A percentile compares a stretch with the other conserved stretches of the same genome.
phyloP scores from a whole-genome alignment of 2,113 vertebrate genomes.

The Equus przewalskii region DNA sequence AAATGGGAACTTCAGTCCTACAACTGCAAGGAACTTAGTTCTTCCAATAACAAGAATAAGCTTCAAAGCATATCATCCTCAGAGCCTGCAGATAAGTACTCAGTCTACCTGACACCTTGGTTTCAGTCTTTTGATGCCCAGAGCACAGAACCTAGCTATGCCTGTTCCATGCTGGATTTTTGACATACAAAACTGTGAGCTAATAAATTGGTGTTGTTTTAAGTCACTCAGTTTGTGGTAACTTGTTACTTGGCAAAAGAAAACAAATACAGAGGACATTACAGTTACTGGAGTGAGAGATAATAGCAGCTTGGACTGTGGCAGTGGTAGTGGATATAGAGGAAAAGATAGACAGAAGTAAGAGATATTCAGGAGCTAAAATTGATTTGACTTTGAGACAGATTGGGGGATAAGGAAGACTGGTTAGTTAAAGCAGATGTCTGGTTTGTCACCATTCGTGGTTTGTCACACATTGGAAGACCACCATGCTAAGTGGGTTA shows the following conservation, averaged over 20 bases:
- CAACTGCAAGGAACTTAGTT: not conserved
- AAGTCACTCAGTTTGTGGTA: not conserved
- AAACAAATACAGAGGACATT: not conserved
- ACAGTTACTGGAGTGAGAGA: not conserved
- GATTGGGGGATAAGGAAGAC: not conserved
- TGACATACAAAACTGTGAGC: not conserved
- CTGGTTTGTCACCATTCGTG: not conserved
- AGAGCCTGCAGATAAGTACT: not conserved
- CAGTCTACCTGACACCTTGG: not conserved
- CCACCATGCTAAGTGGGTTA: not conserved
- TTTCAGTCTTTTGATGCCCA: not conserved
- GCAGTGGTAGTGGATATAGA: not conserved
- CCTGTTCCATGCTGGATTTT: not conserved
- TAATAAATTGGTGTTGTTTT: not conserved
- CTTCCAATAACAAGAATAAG: not conserved
- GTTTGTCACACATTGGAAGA: not conserved
- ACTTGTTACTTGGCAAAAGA: not conserved
- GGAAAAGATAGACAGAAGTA: conserved; percentile 7
- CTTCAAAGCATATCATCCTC: not conserved
- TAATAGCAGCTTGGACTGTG: not conserved
- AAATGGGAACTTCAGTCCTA: not conserved
- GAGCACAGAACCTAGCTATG: not conserved
- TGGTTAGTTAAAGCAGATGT: not conserved
- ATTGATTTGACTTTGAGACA: not conserved
- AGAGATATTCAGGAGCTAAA: not conserved